Conservation (phyloP, 1,140 invertebrate genomes). For the Metopolophium dirhodum region DNA sequence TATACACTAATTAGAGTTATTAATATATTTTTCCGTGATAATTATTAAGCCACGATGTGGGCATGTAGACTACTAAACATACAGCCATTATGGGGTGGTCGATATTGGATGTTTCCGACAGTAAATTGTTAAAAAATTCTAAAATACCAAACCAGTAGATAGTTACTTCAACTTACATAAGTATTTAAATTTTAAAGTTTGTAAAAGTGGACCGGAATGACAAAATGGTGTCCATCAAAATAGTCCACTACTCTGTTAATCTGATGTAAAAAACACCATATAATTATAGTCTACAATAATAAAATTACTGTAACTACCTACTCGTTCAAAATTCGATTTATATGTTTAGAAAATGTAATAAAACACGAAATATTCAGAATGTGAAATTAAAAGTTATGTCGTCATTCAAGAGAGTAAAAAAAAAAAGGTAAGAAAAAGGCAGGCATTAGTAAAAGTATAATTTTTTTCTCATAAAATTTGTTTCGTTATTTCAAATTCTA, state of each 20-base stretch:
- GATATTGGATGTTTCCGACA: too few relatives aligned
- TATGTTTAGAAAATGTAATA: neutral
- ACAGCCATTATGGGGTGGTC: too few relatives aligned
- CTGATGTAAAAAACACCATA: neutral
- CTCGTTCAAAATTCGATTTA: neutral
- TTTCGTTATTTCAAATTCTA: neutral
- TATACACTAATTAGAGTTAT: too few relatives aligned
- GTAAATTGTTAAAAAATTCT: too few relatives aligned
- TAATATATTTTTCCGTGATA: too few relatives aligned
- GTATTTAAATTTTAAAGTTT: neutral
- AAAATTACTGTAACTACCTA: neutral
- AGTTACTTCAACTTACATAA: too few relatives aligned
- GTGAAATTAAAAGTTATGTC: neutral
- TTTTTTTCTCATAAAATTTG: neutral
- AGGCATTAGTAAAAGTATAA: neutral
- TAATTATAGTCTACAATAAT: neutral
- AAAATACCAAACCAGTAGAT: too few relatives aligned
- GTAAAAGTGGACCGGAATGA: accelerated
- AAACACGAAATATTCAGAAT: neutral
- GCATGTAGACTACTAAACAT: too few relatives aligned
- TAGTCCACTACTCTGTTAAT: neutral
- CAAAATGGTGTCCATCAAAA: neutral
- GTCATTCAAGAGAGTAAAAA: neutral
- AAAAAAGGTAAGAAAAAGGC: neutral
- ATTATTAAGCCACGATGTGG: too few relatives aligned